Base-by-base conservation (phyloP, 2,888 invertebrate species). In the Ptychoptera contaminata region DNA sequence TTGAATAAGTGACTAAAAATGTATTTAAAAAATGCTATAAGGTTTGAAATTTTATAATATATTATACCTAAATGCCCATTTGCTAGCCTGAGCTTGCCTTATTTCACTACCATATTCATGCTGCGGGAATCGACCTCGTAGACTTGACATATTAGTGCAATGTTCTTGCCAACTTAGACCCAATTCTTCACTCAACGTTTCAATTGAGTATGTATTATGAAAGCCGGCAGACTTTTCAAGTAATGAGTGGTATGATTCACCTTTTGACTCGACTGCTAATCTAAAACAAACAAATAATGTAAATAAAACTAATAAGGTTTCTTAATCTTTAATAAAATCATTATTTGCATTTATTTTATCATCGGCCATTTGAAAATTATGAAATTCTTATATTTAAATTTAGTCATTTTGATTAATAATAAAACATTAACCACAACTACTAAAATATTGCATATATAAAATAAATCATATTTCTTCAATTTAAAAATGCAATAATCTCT, bases 191-290 rank as follows among this genome's bases (percentile, higher is more conserved):
- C 80, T 79, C 54, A 90, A 76, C 69, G 80, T 80, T 67, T 82
- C 80, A 63, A 83, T 78, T 75, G 81, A 83, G 74, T 84, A 85
- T 51, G 88, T 86, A 72, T 90, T 90, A 74, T 81, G 79, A 75
- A 87, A 87, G 62, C 84, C 85, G 56, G 82, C 75, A 60, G 83
- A 82, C 70, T 79, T 79, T 70, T 78, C 78, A 68, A 90, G 72
- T 62, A 85, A 77, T 55, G 77, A 78, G 70, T 85, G 84, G 73
- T 79, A 87, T 60, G 73, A 76, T 66, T 79, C 78, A 58, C 79
- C 79, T 67, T 79, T 79, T 75, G 78, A 77, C 70, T 82, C 82
- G 72, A 79, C 71, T 51, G 81, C 79, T 73, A 80, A 80, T 73
- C 84, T 82, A 72, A 55, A 65, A 56, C 61, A 54, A 49, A 45